Percentiles rank a stretch among this genome's conserved stretches.
These are phyloP conservation scores for Gorsachius magnificus DNA, from an alignment of 2,797 vertebrate genomes.

Conservation along the genomic window DNA sequence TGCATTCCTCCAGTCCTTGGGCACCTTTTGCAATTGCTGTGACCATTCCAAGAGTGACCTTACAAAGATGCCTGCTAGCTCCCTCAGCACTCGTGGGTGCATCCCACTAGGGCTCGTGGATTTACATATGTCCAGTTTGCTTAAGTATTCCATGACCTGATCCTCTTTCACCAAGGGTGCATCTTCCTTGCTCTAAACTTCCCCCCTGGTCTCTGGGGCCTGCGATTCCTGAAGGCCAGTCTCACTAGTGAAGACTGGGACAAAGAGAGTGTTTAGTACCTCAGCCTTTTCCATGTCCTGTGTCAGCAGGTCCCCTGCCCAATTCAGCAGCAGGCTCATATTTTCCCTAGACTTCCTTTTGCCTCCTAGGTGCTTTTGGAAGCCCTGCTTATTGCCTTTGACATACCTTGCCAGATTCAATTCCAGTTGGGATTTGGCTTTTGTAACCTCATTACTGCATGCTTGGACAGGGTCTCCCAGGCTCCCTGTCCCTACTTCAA, in stretches of 20 bases:
- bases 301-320: background rate
- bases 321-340: background rate
- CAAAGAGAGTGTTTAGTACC: background rate
- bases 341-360: background rate
- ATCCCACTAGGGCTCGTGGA: background rate
- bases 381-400: background rate
- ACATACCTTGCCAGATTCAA: background rate
- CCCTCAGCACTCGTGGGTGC: background rate
- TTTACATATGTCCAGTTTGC: background rate
- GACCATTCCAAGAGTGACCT: background rate
- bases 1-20: background rate
- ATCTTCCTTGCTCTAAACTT: background rate
- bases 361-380: background rate
- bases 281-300: background rate
- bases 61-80: background rate
- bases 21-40: background rate
- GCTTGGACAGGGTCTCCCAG: background rate
- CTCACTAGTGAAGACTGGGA: background rate
- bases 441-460: background rate
- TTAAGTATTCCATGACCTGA: background rate
- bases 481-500: background rate
- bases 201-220: background rate
- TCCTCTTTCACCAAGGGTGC: background rate
- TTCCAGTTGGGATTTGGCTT: background rate
- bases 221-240: background rate